Conservation (phyloP, 2,113 vertebrate species). For the Zosterops borbonicus region DNA sequence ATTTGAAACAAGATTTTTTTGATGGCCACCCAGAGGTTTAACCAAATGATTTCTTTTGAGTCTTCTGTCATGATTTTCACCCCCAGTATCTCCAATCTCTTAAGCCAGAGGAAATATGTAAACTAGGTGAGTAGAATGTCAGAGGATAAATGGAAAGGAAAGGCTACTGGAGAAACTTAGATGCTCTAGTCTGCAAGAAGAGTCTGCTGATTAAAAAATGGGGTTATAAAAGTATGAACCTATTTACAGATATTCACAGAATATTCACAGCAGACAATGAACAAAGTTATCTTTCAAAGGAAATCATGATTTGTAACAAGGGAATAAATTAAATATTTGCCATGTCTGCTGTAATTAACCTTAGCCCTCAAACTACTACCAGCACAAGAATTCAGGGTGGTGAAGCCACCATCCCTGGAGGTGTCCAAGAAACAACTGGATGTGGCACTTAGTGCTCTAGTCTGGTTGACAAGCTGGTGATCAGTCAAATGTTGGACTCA, state of each 20-base stretch:
- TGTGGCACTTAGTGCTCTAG: neutral
- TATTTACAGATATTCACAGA: neutral
- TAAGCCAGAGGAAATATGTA: neutral
- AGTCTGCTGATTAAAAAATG: neutral
- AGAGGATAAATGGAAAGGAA: neutral
- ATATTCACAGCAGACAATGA: neutral
- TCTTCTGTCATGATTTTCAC: neutral
- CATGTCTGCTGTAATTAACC: neutral
- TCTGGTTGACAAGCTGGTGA: neutral
- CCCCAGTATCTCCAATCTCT: neutral
- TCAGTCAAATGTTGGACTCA: neutral
- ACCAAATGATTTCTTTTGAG: slow-evolving; percentile 3
- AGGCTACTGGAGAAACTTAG: neutral
- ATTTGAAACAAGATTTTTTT: slow-evolving; percentile 14
- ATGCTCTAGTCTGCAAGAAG: neutral
- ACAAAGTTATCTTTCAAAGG: neutral
- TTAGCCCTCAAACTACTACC: neutral
- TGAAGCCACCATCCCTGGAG: neutral
- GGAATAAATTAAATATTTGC: neutral
- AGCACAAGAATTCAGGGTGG: neutral
- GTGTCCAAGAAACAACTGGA: neutral
- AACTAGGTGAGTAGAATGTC: neutral
- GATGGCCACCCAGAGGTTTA: slow-evolving; percentile 30
- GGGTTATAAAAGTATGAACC: neutral
- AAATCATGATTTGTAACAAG: neutral